Conservation (phyloP, 2,113 vertebrate genomes). For the Limnothrissa miodon region DNA sequence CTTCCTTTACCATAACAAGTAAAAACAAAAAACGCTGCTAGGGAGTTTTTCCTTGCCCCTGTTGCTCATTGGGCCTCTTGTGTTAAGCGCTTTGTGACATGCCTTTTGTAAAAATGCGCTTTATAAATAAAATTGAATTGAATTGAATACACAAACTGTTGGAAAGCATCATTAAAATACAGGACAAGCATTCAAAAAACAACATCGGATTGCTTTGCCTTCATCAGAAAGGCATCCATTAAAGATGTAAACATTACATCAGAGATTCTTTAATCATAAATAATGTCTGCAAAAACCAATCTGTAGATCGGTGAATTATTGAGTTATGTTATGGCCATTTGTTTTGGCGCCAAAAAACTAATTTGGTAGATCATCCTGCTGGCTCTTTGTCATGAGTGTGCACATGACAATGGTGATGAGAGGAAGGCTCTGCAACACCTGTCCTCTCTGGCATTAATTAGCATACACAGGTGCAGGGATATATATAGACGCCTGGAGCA, state of each 20-base stretch:
- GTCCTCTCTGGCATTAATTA: neutral
- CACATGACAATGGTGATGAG: neutral
- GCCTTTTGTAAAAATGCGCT: too few species aligned
- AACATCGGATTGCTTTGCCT: too few species aligned
- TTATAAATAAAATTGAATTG: too few species aligned
- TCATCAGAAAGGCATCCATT: neutral
- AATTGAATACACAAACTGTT: neutral
- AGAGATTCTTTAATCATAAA: too few species aligned
- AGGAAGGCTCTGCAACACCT: neutral
- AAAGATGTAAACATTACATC: neutral
- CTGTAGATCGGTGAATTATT: neutral
- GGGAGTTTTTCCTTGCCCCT: too few species aligned
- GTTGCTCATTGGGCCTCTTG: too few species aligned
- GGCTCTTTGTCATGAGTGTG: neutral
- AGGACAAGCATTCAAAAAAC: neutral
- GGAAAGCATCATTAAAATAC: neutral
- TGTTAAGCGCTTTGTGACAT: too few species aligned
- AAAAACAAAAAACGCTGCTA: too few species aligned
- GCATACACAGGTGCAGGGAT: neutral
- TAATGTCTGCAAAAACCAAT: neutral
- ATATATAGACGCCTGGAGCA: neutral
- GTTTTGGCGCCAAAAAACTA: too few species aligned
- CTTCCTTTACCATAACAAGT: too few species aligned
- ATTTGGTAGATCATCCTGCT: neutral
- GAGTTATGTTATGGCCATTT: too few species aligned